phyloP scores from a whole-genome alignment of 2,113 vertebrate genomes.

The Leptodactylus fuscus region DNA sequence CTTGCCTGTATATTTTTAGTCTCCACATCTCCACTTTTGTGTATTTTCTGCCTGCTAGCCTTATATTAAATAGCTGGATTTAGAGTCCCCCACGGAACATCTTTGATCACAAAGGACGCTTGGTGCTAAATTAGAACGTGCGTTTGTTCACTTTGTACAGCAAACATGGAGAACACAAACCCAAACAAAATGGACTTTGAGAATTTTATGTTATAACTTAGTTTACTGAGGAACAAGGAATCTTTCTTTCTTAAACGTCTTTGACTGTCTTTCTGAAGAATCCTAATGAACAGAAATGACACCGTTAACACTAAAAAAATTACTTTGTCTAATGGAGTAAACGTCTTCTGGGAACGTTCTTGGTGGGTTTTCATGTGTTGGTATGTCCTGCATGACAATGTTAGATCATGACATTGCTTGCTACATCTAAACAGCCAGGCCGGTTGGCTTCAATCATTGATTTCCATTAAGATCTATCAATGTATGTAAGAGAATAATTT shows the following conservation, averaged over 20 bases:
- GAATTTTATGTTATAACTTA: neutral
- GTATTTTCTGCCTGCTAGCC: constrained; percentile 38
- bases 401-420: no score
- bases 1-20: constrained; percentile 60
- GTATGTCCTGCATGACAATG: no score
- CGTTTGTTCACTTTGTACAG: neutral
- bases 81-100: constrained; percentile 25
- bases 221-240: neutral
- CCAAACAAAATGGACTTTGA: neutral
- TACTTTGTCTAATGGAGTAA: no score
- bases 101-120: constrained; percentile 32
- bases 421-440: no score
- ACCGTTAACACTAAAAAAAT: no score
- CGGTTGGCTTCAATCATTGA: no score
- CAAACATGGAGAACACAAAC: constrained; percentile 10
- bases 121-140: constrained; percentile 19
- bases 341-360: no score
- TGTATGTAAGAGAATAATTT: no score
- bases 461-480: no score
- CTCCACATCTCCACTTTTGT: constrained; percentile 54
- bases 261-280: no score
- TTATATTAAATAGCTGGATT: constrained; percentile 32
- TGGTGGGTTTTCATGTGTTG: no score
- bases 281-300: no score
- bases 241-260: neutral